phyloP scores from a whole-genome alignment of 2,113 vertebrate genomes.

The Rhizomys pruinosus region DNA sequence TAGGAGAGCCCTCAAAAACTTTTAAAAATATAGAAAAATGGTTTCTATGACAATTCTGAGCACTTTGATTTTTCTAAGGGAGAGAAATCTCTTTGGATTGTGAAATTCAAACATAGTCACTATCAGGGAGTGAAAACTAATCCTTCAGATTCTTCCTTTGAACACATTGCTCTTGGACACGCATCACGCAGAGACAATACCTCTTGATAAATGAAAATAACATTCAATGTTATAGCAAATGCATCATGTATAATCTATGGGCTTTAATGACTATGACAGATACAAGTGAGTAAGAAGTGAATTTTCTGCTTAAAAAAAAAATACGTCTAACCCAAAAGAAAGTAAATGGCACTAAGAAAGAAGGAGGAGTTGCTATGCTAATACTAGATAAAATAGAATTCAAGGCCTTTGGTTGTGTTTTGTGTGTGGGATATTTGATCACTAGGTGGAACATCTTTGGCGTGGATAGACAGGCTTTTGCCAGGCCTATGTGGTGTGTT shows the following conservation, averaged over 20 bases:
- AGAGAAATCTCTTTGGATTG: constrained; percentile 39
- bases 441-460: too few relatives aligned
- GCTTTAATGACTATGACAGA: neutral
- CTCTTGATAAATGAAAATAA: neutral
- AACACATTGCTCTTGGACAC: neutral
- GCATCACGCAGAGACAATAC: neutral
- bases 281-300: neutral
- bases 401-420: too few relatives aligned
- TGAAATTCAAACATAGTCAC: neutral
- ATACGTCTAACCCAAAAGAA: constrained; percentile 20
- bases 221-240: neutral
- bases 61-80: constrained; percentile 39
- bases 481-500: too few relatives aligned
- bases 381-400: too few relatives aligned
- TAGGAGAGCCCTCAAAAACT: neutral
- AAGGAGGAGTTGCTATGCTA: too few relatives aligned
- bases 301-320: neutral
- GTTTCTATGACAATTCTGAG: constrained; percentile 45
- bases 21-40: neutral
- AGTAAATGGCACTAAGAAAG: too few relatives aligned
- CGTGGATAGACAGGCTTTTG: too few relatives aligned
- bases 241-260: neutral
- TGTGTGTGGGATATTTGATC: too few relatives aligned
- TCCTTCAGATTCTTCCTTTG: constrained; percentile 26
- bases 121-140: constrained; percentile 20